A percentile compares a stretch with the other conserved stretches of the same genome.
Conservation (phyloP, 2,113 vertebrate genomes). For the Carassius carassius region DNA sequence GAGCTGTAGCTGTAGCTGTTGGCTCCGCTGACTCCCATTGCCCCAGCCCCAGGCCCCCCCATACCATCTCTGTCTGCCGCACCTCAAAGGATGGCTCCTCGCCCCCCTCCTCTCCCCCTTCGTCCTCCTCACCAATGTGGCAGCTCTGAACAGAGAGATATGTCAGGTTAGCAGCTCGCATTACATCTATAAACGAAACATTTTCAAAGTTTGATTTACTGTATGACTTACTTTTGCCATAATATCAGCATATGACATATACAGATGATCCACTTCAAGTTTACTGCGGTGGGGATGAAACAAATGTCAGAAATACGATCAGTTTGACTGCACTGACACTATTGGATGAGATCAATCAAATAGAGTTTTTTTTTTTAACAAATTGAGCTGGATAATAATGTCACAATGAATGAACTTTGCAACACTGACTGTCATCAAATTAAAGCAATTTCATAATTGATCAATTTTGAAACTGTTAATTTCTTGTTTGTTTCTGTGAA, state of each 20-base stretch:
- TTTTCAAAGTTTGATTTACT: background rate
- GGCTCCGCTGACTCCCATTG: constrained; percentile 70
- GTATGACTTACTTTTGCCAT: constrained; percentile 78
- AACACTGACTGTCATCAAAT: background rate
- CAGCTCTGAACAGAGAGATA: constrained; percentile 78
- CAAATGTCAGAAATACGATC: background rate
- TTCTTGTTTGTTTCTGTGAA: background rate
- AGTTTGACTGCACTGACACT: background rate
- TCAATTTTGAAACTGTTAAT: background rate
- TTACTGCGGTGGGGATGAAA: constrained; percentile 68
- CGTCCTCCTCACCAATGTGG: constrained; percentile 86
- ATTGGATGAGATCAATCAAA: background rate
- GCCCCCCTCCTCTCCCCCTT: constrained; percentile 79
- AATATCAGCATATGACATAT: constrained; percentile 83
- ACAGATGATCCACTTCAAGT: constrained; percentile 80
- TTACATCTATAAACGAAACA: background rate
- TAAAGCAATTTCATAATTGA: background rate
- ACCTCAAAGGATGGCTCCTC: constrained; percentile 88
- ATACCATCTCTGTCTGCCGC: constrained; percentile 80
- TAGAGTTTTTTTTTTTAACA: background rate
- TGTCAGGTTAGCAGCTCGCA: background rate
- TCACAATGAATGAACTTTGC: background rate
- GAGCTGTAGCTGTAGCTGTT: constrained; percentile 61
- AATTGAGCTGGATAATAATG: background rate
- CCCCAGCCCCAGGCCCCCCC: constrained; percentile 76